Conservation (phyloP, 2,888 invertebrate genomes). For the Thecocarcelia acutangulata region DNA sequence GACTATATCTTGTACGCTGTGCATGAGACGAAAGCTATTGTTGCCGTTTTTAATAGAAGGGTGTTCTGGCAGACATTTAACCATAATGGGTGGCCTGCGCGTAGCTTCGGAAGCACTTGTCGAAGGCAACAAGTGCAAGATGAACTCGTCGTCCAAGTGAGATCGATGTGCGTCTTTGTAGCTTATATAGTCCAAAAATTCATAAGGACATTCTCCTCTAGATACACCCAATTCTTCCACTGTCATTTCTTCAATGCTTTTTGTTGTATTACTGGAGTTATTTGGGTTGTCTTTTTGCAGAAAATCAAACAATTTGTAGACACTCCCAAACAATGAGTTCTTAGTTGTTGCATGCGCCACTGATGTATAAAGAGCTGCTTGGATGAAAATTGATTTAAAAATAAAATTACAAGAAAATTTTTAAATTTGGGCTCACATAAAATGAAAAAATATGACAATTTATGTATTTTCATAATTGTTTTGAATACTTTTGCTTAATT, state of each 20-base stretch:
- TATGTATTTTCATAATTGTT: slow-evolving; percentile 50
- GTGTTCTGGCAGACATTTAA: slow-evolving; percentile 77
- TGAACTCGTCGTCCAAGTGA: slow-evolving; percentile 75
- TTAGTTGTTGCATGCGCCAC: slow-evolving; percentile 19
- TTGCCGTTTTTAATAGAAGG: slow-evolving; percentile 54
- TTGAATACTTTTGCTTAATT: not conserved
- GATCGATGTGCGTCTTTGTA: slow-evolving; percentile 74
- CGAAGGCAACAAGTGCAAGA: slow-evolving; percentile 73
- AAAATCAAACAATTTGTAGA: slow-evolving; percentile 64
- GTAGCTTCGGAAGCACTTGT: slow-evolving; percentile 42
- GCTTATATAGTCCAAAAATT: slow-evolving; percentile 76
- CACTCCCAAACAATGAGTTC: slow-evolving; percentile 37
- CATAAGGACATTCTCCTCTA: slow-evolving; percentile 75
- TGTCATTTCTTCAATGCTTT: slow-evolving; percentile 70
- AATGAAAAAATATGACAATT: slow-evolving; percentile 17
- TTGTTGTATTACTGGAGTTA: slow-evolving; percentile 65
- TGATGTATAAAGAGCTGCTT: slow-evolving; percentile 21
- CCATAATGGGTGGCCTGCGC: slow-evolving; percentile 77
- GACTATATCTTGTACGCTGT: slow-evolving; percentile 78
- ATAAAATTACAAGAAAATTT: not conserved
- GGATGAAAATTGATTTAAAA: not conserved
- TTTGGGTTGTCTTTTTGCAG: slow-evolving; percentile 59
- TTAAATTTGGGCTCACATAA: slow-evolving; percentile 28
- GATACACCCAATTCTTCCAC: slow-evolving; percentile 71
- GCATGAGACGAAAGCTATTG: slow-evolving; percentile 76